Conservation (phyloP, 2,888 invertebrate genomes). For the Parthenolecanium corni region DNA sequence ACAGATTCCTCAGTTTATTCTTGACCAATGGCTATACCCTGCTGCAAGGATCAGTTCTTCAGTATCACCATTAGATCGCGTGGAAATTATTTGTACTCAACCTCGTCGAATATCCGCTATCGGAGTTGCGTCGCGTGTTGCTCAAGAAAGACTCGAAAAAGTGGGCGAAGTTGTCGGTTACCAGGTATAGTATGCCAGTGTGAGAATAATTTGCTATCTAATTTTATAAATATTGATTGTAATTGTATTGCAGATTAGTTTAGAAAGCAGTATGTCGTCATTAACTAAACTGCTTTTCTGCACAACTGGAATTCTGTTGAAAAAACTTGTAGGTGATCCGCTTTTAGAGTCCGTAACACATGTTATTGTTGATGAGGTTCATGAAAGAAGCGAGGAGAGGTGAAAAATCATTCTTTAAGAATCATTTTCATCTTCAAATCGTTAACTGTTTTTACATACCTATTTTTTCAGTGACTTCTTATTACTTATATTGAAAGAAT, state of each 20-base stretch:
- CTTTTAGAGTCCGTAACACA: slow-evolving; percentile 49
- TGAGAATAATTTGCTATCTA: not conserved
- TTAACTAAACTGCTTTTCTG: slow-evolving; percentile 53
- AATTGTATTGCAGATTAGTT: slow-evolving; percentile 10
- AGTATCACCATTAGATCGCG: slow-evolving; percentile 44
- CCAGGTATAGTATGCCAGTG: slow-evolving; percentile 44
- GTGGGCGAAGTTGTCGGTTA: slow-evolving; percentile 64
- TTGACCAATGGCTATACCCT: slow-evolving; percentile 69
- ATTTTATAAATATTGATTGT: not conserved
- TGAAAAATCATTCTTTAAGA: not conserved
- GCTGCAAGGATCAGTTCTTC: slow-evolving; percentile 56
- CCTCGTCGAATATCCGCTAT: slow-evolving; percentile 84
- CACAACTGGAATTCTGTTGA: slow-evolving; percentile 55
- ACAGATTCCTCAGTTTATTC: slow-evolving; percentile 70
- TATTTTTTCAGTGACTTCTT: slow-evolving; percentile 45
- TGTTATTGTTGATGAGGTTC: slow-evolving; percentile 61
- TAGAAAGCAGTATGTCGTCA: slow-evolving; percentile 7
- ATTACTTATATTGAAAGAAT: slow-evolving; percentile 44
- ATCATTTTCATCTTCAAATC: too few relatives aligned
- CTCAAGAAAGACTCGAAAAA: slow-evolving; percentile 69
- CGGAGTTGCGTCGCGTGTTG: slow-evolving; percentile 82
- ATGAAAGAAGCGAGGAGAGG: slow-evolving; percentile 53
- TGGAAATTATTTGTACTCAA: slow-evolving; percentile 81
- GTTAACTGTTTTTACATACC: too few relatives aligned
- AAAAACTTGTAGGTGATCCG: slow-evolving; percentile 41